Evolutionary conservation across 35 echinoderm and acorn worm species (phyloP).

Genomic region (Patiria miniata): DNA sequence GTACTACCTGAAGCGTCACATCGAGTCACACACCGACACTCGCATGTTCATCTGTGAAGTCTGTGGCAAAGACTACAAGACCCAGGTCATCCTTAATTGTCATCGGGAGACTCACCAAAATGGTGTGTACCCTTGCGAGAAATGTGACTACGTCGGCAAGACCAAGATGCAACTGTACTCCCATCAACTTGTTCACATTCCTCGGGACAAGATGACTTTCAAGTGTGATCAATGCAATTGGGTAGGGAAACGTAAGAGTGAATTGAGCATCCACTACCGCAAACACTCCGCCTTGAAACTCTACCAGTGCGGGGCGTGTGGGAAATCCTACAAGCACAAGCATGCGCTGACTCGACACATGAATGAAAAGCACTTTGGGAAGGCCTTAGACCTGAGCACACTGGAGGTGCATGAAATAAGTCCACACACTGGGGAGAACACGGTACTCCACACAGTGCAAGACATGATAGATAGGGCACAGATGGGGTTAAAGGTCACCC

Average conservation of each 20-base stretch:
- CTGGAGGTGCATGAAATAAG: too few species aligned
- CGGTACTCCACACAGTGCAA: too few species aligned
- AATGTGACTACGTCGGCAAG: constrained; percentile 32
- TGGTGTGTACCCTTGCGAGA: background rate
- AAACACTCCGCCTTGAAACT: constrained; percentile 38
- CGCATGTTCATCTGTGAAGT: constrained; percentile 34
- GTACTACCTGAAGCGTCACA: constrained; percentile 10
- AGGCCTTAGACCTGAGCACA: too few species aligned
- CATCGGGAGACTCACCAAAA: constrained; percentile 39
- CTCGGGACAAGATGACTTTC: constrained; percentile 42
- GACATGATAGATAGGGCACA: too few species aligned
- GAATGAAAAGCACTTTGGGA: constrained; percentile 36
- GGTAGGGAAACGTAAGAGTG: constrained; percentile 34
- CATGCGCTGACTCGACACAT: constrained; percentile 55
- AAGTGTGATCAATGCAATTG: constrained; percentile 51
- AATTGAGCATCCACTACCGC: constrained; percentile 29
- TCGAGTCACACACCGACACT: constrained; percentile 6
- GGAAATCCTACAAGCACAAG: constrained; percentile 40
- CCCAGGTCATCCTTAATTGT: background rate
- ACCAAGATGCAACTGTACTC: constrained; percentile 20
- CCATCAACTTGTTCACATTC: constrained; percentile 24
- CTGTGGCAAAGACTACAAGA: constrained; percentile 47
- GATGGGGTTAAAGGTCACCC: too few species aligned
- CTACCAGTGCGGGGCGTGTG: constrained; percentile 17
- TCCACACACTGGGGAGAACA: too few species aligned